Evolutionary conservation across 2,888 invertebrate species (phyloP).

Genomic region (Idaea biselata): DNA sequence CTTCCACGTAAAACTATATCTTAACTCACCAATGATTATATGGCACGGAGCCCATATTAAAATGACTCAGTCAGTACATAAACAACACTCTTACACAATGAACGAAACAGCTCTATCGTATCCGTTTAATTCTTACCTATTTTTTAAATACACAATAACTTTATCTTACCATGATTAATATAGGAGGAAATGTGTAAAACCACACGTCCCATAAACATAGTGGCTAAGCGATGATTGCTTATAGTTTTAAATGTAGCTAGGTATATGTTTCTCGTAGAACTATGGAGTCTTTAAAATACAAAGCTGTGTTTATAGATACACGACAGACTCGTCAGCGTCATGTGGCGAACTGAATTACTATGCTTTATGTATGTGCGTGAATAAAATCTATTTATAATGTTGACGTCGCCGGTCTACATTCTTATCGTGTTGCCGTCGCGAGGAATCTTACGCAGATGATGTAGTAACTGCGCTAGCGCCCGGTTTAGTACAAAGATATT

Average conservation of each 20-base stretch:
- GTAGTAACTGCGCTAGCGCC: constrained; percentile 30
- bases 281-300: constrained; percentile 43
- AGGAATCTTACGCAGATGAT: constrained; percentile 63
- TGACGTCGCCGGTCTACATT: constrained; percentile 72
- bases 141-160: neutral
- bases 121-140: neutral
- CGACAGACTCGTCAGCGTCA: constrained; percentile 52
- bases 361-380: constrained; percentile 59
- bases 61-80: neutral
- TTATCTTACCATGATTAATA: neutral
- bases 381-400: constrained; percentile 77
- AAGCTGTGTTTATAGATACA: constrained; percentile 42
- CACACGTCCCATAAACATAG: constrained; percentile 19
- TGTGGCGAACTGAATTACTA: constrained; percentile 56
- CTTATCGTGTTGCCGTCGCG: constrained; percentile 65
- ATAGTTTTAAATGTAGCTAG: constrained; percentile 15
- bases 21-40: neutral
- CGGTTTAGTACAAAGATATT: neutral
- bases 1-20: constrained; percentile 16
- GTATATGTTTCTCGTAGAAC: constrained; percentile 32
- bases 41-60: neutral
- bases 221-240: constrained; percentile 36
- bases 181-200: neutral
- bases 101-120: neutral
- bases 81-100: neutral